Base-by-base conservation (phyloP, 1,140 invertebrate species). In the Teleogryllus occipitalis region DNA sequence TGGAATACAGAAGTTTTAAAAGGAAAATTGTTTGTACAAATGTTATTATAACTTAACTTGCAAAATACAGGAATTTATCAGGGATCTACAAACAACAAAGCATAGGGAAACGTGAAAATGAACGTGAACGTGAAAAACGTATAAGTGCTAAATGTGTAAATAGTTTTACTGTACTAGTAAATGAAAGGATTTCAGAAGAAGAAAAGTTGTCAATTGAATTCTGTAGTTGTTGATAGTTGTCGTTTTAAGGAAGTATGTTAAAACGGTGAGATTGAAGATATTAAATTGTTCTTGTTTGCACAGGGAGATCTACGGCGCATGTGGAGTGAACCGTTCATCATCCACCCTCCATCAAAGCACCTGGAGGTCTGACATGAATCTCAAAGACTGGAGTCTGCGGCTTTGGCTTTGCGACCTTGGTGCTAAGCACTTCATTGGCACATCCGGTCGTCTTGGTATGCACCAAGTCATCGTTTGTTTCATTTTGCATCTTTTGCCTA, bases 241-340 rank as follows among this genome's bases (percentile, higher is more conserved):
- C 27, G 5, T 39, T 39, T 2, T 39, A 39, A 39, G 27, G 27
- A 1, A 2, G 27, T 2, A 5, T 39, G 5, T 39, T 2, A 2
- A 2, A 39, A 39, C 1, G 27, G 27, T 4, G 3, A 75, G n/a
- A 47, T 0, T 39, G 10, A 75, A 75, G 14, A 75, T 75, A 79
- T 21, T 74, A 73, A 27, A n/a, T 79, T 73, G n/a, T 79, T 4
- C 12, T 49, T 65, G 48, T 76, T 80, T 80, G 89, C 89, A 49
- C 85, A 98, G 96, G 97, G 97, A 82, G 97, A 98, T 89, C 89
- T 98, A 80, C 90, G 96, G 85, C 90, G 96, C 83, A 98, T 98
- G 97, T 98, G 97, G 97, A 96, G 95, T 84, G 97, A 98, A 88
- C 97, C 97, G 54, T 98, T 98, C 87, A 96, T 95, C 86, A 90